Conservation (phyloP, 2,888 invertebrate species). For the Lymantria monacha region DNA sequence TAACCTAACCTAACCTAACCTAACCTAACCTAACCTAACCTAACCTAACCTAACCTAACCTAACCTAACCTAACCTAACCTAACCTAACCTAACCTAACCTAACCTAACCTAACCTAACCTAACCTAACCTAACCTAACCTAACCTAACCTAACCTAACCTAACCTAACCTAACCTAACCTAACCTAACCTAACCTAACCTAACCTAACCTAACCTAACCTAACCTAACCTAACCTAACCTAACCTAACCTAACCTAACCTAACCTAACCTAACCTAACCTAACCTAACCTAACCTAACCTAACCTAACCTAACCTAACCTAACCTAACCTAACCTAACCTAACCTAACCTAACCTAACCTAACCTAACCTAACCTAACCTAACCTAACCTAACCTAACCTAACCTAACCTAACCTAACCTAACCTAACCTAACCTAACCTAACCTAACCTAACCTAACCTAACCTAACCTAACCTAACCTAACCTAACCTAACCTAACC, state of each 20-base stretch:
- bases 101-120: slow-evolving; percentile 6
- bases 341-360: slow-evolving; percentile 3
- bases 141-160: slow-evolving; percentile 6
- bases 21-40: slow-evolving; percentile 6
- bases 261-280: slow-evolving; percentile 6
- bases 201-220: slow-evolving; percentile 6
- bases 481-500: slow-evolving; percentile 1
- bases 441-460: no score
- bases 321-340: not conserved
- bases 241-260: slow-evolving; percentile 6
- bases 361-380: slow-evolving; percentile 3
- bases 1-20: slow-evolving; percentile 6
- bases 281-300: slow-evolving; percentile 6
- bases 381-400: not conserved
- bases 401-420: not conserved
- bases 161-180: slow-evolving; percentile 6
- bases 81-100: slow-evolving; percentile 6
- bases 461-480: slow-evolving; percentile 1
- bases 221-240: slow-evolving; percentile 6
- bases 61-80: slow-evolving; percentile 6
- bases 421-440: not conserved
- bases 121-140: slow-evolving; percentile 6
- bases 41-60: slow-evolving; percentile 6
- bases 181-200: slow-evolving; percentile 6
- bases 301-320: slow-evolving; percentile 6